Evolutionary conservation across 1,140 invertebrate species (phyloP).

Genomic region (Caenorhabditis latens): DNA sequence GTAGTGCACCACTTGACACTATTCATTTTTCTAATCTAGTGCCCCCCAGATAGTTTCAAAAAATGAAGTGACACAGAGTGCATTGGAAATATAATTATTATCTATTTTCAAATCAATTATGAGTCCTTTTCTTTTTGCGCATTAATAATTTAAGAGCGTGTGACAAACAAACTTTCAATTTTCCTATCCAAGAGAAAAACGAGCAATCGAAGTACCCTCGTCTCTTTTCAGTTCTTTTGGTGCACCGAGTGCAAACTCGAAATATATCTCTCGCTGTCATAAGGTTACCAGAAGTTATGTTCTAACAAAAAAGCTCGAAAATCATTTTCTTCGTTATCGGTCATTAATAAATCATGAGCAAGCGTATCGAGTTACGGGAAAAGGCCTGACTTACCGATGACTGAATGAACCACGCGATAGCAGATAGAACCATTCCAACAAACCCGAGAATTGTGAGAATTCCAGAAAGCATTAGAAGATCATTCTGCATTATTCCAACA

Average conservation of each 20-base stretch:
- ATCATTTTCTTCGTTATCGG: background rate
- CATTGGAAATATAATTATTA: background rate
- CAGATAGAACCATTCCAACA: conserved; percentile 58
- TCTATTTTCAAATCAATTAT: conserved; percentile 4
- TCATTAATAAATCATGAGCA: conserved; percentile 26
- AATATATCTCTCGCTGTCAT: no score
- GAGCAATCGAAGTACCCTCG: background rate
- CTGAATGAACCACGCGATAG: conserved; percentile 56
- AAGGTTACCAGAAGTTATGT: no score
- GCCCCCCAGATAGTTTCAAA: background rate
- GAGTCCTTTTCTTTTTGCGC: background rate
- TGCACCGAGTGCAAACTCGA: no score
- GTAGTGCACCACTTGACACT: background rate
- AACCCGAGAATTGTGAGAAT: conserved; percentile 53
- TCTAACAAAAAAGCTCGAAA: background rate
- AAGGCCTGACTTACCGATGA: conserved; percentile 8
- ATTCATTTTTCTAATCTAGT: background rate
- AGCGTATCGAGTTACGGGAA: background rate
- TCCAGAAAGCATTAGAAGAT: conserved; percentile 53
- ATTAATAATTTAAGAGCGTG: conserved; percentile 42
- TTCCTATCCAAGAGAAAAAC: background rate
- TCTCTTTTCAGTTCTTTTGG: background rate
- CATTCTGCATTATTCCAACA: conserved; percentile 54
- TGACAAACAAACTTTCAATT: conserved; percentile 10
- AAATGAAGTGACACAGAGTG: background rate